Conservation (phyloP, 2,113 vertebrate species). For the Plotosus lineatus region DNA sequence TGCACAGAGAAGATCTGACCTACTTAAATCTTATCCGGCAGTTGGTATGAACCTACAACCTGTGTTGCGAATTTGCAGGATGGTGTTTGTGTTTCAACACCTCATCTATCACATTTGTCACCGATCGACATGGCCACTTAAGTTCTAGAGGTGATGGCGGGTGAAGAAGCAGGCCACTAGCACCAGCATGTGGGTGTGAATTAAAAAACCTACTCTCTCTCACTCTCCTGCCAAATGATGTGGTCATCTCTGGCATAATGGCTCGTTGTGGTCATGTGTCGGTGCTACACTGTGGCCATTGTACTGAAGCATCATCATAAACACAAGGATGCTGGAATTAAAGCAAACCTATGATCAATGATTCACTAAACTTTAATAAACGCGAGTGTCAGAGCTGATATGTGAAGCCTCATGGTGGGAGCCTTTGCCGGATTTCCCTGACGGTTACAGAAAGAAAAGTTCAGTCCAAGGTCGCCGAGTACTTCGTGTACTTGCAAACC, state of each 20-base stretch:
- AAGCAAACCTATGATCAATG: slow-evolving; percentile 66
- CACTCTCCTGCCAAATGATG: slow-evolving; percentile 26
- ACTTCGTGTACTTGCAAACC: slow-evolving; percentile 26
- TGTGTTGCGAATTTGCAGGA: slow-evolving; percentile 23
- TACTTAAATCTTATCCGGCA: slow-evolving; percentile 30
- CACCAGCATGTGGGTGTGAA: slow-evolving; percentile 55
- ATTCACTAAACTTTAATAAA: slow-evolving; percentile 70
- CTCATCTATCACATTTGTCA: slow-evolving; percentile 31
- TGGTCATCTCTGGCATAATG: slow-evolving; percentile 37
- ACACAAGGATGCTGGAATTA: slow-evolving; percentile 70
- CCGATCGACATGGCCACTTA: slow-evolving; percentile 64
- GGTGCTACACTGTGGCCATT: slow-evolving; percentile 66
- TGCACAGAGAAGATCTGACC: slow-evolving; percentile 9
- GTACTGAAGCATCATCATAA: slow-evolving; percentile 66
- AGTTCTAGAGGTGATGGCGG: slow-evolving; percentile 38
- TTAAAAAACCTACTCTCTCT: slow-evolving; percentile 44
- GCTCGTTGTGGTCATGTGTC: slow-evolving; percentile 62
- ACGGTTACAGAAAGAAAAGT: slow-evolving; percentile 16
- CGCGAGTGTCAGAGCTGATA: slow-evolving; percentile 61
- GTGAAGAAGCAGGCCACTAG: slow-evolving; percentile 43
- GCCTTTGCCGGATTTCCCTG: slow-evolving; percentile 52
- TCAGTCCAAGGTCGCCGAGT: slow-evolving; percentile 42
- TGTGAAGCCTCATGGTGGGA: slow-evolving; percentile 57
- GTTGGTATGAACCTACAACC: slow-evolving; percentile 17
- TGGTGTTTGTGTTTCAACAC: slow-evolving; percentile 34